phyloP scores from a whole-genome alignment of 2,113 vertebrate genomes.

The Aspiorhynchus laticeps region DNA sequence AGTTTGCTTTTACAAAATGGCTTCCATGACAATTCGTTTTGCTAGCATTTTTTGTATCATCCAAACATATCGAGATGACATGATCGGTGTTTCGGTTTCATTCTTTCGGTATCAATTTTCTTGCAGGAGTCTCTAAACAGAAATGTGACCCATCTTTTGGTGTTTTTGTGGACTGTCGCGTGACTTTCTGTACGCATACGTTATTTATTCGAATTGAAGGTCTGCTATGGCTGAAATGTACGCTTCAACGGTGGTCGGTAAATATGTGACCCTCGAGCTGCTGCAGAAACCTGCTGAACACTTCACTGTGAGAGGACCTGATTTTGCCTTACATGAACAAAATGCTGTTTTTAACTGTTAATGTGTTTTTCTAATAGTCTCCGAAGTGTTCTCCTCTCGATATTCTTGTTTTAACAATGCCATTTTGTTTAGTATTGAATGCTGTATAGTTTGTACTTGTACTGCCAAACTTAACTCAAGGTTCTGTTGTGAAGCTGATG shows the following conservation, averaged over 20 bases:
- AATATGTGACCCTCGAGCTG: conserved; percentile 57
- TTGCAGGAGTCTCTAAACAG: conserved; percentile 1
- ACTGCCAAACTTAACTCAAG: conserved; percentile 34
- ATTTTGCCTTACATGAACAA: conserved; percentile 81
- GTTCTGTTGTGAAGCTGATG: conserved; percentile 37
- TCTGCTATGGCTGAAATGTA: conserved; percentile 13
- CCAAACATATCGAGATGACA: conserved; percentile 26
- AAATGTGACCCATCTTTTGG: not conserved
- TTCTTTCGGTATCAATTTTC: not conserved
- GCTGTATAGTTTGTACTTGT: conserved; percentile 55
- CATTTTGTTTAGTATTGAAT: conserved; percentile 71
- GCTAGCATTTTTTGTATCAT: conserved; percentile 18
- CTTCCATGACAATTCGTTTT: not conserved
- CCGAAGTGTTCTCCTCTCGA: conserved; percentile 69
- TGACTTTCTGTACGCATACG: conserved; percentile 10
- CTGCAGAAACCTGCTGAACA: conserved; percentile 69
- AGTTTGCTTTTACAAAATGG: conserved; percentile 13
- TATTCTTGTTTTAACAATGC: conserved; percentile 68
- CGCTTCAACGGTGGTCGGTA: conserved; percentile 29
- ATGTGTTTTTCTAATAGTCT: conserved; percentile 77
- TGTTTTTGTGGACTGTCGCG: not conserved
- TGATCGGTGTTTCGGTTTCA: not conserved
- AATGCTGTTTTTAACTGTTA: conserved; percentile 77
- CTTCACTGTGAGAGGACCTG: conserved; percentile 84
- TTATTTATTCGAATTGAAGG: conserved; percentile 15